Base-by-base conservation (phyloP, 2,888 invertebrate genomes). In the Neria commutata region DNA sequence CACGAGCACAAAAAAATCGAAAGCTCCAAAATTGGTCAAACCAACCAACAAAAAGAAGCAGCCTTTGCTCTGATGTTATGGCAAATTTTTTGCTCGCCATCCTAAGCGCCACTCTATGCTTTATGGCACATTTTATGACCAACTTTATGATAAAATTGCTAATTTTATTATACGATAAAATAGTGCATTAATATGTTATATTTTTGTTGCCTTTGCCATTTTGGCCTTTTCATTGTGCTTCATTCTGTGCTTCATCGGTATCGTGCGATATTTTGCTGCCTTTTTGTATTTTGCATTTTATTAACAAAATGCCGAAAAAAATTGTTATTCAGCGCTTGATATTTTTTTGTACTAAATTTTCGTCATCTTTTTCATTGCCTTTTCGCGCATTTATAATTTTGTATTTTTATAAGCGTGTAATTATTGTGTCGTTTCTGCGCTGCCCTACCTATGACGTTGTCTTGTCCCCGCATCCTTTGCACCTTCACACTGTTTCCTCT, bases 311-410 rank as follows among this genome's bases (percentile, higher is more conserved):
- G 1, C 19, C 26, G 10, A 46, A 33, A 54, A 45, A 23, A 17
- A 46, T 54, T 19, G 29, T 45, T 45, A 34, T 54, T 54, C 34
- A 25, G 33, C 25, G 26, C 17, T 52, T 26, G n/a, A 21, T 2
- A 45, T 47, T 14, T 23, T 34, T 54, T 34, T 47, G 26, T 46
- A 23, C 26, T 54, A 21, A 46, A 16, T 37, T 40, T 33, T 50
- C 23, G 34, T 23, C 19, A 33, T 29, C 6, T 29, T 6, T 29
- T 8, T 29, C 6, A 29, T 29, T 8, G 11, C 6, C 11, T 6
- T 29, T 29, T 8, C 11, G 29, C 6, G 6, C 11, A 8, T 29
- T 8, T 29, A 29, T 29, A 8, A 8, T 29, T 29, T 29, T 29
- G 29, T 29, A 8, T 29, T 29, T 11, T 29, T 29, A 29, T n/a